These are phyloP conservation scores for Nephila pilipes DNA, from an alignment of 1,140 invertebrate species.

Conservation along the genomic window DNA sequence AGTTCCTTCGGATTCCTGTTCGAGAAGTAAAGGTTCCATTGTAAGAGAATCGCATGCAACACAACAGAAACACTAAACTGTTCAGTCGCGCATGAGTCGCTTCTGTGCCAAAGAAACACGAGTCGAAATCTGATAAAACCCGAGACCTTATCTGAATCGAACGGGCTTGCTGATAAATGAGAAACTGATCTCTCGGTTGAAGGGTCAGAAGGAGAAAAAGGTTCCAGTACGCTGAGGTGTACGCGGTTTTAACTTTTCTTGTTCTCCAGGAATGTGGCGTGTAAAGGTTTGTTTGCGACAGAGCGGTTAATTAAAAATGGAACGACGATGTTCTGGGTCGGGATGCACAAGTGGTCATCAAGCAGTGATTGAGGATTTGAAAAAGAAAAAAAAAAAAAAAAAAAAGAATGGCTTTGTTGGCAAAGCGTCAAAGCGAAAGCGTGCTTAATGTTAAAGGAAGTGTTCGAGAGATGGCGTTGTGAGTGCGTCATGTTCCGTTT, in stretches of 20 bases:
- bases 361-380: too few species aligned
- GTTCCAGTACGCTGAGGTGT: background rate
- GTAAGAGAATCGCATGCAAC: background rate
- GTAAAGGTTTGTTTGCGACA: too few species aligned
- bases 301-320: too few species aligned
- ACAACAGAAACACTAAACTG: background rate
- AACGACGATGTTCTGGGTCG: too few species aligned
- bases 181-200: background rate
- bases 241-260: background rate
- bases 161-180: background rate
- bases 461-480: too few species aligned
- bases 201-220: background rate
- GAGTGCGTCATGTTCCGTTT: too few species aligned
- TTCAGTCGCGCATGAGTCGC: background rate
- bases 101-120: background rate
- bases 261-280: background rate
- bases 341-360: too few species aligned
- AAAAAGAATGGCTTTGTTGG: too few species aligned
- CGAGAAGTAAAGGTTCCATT: background rate
- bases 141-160: background rate
- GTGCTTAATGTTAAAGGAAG: too few species aligned
- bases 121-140: background rate
- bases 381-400: too few species aligned
- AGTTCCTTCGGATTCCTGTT: slow-evolving; percentile 53
- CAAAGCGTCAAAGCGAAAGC: too few species aligned